phyloP scores from a whole-genome alignment of 2,113 vertebrate species.

The Pithys albifrons region DNA sequence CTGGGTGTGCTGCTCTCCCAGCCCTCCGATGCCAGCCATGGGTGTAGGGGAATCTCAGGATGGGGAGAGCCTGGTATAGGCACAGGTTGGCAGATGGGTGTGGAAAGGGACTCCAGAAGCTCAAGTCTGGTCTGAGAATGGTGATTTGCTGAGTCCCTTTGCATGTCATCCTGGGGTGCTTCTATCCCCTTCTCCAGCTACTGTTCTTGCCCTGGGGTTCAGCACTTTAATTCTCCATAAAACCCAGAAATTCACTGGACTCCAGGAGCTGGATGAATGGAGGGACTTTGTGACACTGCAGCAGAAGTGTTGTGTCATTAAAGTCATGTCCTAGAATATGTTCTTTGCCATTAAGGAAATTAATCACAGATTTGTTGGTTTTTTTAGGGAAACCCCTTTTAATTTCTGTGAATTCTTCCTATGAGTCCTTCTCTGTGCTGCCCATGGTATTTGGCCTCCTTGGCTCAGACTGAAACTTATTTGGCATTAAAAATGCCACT shows the following conservation, averaged over 20 bases:
- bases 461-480: background rate
- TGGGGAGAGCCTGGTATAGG: background rate
- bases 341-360: slow-evolving; percentile 17
- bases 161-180: background rate
- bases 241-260: background rate
- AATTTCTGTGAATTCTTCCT: background rate
- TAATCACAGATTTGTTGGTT: background rate
- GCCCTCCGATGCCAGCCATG: rapidly evolving
- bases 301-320: slow-evolving; percentile 20
- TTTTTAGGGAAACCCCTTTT: background rate
- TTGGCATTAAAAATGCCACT: slow-evolving; percentile 13
- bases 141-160: background rate
- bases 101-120: background rate
- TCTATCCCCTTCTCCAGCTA: background rate
- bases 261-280: background rate
- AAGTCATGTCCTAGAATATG: background rate
- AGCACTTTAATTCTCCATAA: background rate
- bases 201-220: background rate
- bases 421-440: background rate
- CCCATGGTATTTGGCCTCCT: background rate
- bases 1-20: background rate
- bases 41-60: rapidly evolving
- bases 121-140: background rate
- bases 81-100: background rate
- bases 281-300: background rate